A percentile compares a stretch with the other conserved stretches of the same genome.
Conservation (phyloP, 2,888 invertebrate genomes). For the Torymus aiolomorphi region DNA sequence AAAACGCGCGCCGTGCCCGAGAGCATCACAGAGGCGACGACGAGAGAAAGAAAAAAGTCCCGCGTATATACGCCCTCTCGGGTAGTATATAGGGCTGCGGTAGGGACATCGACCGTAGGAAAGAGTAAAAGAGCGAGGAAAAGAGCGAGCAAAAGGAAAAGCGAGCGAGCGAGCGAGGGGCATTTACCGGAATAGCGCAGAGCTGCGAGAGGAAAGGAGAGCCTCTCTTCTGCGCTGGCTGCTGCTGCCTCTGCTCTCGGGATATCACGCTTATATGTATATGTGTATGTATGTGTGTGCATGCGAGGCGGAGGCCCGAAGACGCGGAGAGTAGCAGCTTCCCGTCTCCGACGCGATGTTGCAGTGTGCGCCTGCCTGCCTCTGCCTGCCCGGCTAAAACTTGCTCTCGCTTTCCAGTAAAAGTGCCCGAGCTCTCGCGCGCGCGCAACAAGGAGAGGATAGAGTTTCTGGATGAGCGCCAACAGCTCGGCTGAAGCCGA, state of each 20-base stretch:
- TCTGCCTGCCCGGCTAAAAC: slow-evolving; percentile 40
- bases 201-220: slow-evolving; percentile 17
- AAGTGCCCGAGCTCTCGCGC: slow-evolving; percentile 11
- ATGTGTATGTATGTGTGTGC: background rate
- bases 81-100: slow-evolving; percentile 33
- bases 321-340: slow-evolving; percentile 24
- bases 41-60: slow-evolving; percentile 10
- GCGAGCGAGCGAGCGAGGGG: slow-evolving; percentile 24
- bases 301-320: slow-evolving; percentile 16
- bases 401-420: slow-evolving; percentile 48
- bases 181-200: slow-evolving; percentile 52
- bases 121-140: slow-evolving; percentile 38
- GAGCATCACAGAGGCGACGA: background rate
- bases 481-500: slow-evolving; percentile 51
- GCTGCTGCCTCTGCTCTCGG: background rate
- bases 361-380: slow-evolving; percentile 10
- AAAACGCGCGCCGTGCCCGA: background rate
- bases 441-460: slow-evolving; percentile 2
- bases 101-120: slow-evolving; percentile 53
- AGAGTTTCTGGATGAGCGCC: slow-evolving; percentile 68
- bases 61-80: background rate
- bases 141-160: slow-evolving; percentile 54
- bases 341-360: slow-evolving; percentile 41
- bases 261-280: slow-evolving; percentile 4
- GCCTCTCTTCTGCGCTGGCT: background rate